Conservation (phyloP, 2,797 vertebrate species). For the Atherinosoma microstoma region DNA sequence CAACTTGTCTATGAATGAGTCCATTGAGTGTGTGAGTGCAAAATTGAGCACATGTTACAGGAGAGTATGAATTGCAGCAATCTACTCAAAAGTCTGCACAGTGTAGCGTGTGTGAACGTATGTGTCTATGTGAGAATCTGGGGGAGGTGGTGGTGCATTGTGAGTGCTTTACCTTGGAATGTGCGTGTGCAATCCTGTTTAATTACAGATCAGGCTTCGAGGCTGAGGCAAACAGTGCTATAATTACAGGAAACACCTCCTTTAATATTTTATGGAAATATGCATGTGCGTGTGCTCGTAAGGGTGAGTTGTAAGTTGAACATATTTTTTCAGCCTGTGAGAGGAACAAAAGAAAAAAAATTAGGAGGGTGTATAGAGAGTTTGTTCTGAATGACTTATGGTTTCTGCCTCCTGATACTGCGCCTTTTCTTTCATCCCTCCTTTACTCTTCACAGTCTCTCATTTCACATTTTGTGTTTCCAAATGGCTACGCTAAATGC, state of each 20-base stretch:
- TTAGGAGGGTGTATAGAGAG: slow-evolving; percentile 11
- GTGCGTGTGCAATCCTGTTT: slow-evolving; percentile 88
- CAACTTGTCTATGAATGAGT: slow-evolving; percentile 67
- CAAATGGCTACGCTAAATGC: slow-evolving; percentile 72
- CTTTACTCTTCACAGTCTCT: slow-evolving; percentile 63
- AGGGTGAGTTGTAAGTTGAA: slow-evolving; percentile 45
- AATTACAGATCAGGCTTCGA: slow-evolving; percentile 90
- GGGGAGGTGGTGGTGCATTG: slow-evolving; percentile 50
- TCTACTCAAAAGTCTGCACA: slow-evolving; percentile 53
- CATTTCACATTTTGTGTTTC: slow-evolving; percentile 74
- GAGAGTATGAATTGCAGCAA: slow-evolving; percentile 66
- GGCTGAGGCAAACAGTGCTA: slow-evolving; percentile 88
- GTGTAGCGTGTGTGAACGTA: slow-evolving; percentile 18
- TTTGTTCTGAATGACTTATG: slow-evolving; percentile 47
- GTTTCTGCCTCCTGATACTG: slow-evolving; percentile 28
- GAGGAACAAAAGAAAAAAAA: slow-evolving; percentile 45
- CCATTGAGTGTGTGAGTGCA: slow-evolving; percentile 60
- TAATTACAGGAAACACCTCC: slow-evolving; percentile 93
- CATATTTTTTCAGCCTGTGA: slow-evolving; percentile 60
- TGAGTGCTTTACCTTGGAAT: slow-evolving; percentile 66
- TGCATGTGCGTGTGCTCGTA: slow-evolving; percentile 47
- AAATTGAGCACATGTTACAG: slow-evolving; percentile 64
- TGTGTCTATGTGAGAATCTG: slow-evolving; percentile 17
- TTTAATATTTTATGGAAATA: slow-evolving; percentile 95
- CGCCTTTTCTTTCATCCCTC: slow-evolving; percentile 42